Base-by-base conservation (phyloP, 2,113 vertebrate genomes). In the Ciconia stormi region DNA sequence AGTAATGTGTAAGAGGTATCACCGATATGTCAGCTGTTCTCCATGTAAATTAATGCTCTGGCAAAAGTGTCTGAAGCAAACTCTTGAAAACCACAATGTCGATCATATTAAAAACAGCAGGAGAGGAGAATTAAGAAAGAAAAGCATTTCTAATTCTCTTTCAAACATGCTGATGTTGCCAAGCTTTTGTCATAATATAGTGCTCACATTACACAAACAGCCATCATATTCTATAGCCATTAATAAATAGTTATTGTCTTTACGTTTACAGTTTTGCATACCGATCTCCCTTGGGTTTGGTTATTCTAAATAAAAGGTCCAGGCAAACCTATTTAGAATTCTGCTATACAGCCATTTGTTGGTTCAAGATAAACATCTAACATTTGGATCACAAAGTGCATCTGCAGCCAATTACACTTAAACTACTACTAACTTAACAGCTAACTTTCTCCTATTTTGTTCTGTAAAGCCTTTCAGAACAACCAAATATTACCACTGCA, bases 141-240 rank as follows among this genome's bases (percentile, higher is more conserved):
- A 98, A 98, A 98, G 98, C 98, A 98, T 98, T 98, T 98, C 98
- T 98, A 98, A 98, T 98, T 98, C 97, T 98, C 97, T 97, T 98
- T 97, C 92, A 98, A 98, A 98, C 87, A 96, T 38, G 89, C 95
- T 95, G 89, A 82, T 90, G 87, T 95, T 98, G 98, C 98, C 98
- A 98, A 98, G 95, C 91, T 97, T 96, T 97, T 98, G 98, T 98
- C 98, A 98, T 97, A 98, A 97, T 97, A 97, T 11, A 96, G 95
- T 93, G 95, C 97, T 98, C 96, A 65, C 85, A 55, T 98, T 98
- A 97, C 98, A 96, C 97, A 97, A 97, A 98, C 97, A 98, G 96
- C 93, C 96, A 97, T 97, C 97, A 42, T 85, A 95, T 90, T 96
- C 67, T 90, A 88, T 92, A 97, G 97, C 96, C 93, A 90, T 93